Evolutionary conservation across 1,140 invertebrate genomes (phyloP).

Genomic region (Bombus affinis): DNA sequence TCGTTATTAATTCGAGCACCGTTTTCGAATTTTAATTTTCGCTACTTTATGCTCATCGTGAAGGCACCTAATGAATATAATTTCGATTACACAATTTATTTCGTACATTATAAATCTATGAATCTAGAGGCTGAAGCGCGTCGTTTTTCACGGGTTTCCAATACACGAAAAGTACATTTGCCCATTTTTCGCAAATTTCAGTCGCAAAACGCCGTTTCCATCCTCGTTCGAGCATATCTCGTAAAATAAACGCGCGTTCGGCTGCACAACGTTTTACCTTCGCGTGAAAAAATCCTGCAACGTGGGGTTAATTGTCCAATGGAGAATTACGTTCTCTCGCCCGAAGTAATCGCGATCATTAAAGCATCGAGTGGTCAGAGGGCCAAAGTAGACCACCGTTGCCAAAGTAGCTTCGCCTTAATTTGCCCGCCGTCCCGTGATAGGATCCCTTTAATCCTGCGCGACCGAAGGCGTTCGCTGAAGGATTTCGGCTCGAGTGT

Average conservation of each 20-base stretch:
- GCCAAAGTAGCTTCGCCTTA: constrained; percentile 31
- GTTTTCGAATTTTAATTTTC: neutral
- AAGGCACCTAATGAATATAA: too few relatives aligned
- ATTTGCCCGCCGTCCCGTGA: constrained; percentile 28
- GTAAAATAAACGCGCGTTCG: neutral
- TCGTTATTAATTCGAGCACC: too few relatives aligned
- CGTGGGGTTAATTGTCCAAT: constrained; percentile 19
- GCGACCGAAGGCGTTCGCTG: constrained; percentile 38
- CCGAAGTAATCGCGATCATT: constrained; percentile 33
- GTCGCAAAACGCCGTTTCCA: neutral
- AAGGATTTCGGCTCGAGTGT: constrained; percentile 53
- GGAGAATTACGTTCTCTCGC: neutral
- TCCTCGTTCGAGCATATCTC: neutral
- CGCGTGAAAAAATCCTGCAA: neutral
- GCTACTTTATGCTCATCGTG: too few relatives aligned
- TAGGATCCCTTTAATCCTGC: constrained; percentile 57
- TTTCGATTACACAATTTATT: neutral
- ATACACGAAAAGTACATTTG: neutral
- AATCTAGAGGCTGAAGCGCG: neutral
- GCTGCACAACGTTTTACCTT: neutral
- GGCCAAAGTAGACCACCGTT: constrained; percentile 16
- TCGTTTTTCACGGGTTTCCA: neutral
- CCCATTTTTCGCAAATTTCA: neutral
- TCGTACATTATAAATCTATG: neutral
- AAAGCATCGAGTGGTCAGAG: constrained; percentile 40